Percentiles rank a stretch among this genome's conserved stretches.
Conservation (phyloP, 2,113 vertebrate genomes). For the Phrynocephalus versicolor region DNA sequence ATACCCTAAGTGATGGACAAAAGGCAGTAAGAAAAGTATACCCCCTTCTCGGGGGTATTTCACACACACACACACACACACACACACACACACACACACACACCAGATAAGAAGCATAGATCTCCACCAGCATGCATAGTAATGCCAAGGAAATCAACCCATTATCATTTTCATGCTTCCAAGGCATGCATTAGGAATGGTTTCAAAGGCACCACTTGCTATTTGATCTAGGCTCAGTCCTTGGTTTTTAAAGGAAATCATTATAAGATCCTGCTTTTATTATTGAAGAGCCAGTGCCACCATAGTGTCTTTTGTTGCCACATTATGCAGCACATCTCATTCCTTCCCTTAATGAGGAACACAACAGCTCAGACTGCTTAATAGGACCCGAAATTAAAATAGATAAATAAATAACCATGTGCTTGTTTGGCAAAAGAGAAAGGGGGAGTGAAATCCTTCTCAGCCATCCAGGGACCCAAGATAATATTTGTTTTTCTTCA, state of each 20-base stretch:
- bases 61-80: constrained; percentile 17
- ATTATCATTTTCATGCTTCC: constrained; percentile 50
- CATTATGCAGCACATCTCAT: constrained; percentile 61
- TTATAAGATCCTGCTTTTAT: constrained; percentile 54
- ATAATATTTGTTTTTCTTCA: background rate
- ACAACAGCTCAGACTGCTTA: constrained; percentile 48
- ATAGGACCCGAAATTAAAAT: constrained; percentile 31
- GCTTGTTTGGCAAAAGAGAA: background rate
- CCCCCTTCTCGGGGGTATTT: constrained; percentile 47
- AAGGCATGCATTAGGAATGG: constrained; percentile 43
- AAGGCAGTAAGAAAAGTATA: constrained; percentile 26
- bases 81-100: constrained; percentile 40
- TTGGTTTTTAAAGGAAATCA: constrained; percentile 57
- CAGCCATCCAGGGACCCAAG: background rate
- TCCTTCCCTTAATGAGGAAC: constrained; percentile 71
- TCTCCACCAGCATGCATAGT: constrained; percentile 25
- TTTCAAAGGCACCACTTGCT: constrained; percentile 51
- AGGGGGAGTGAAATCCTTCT: constrained; percentile 2
- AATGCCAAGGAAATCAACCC: constrained; percentile 31
- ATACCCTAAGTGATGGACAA: constrained; percentile 49
- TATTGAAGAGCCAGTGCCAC: constrained; percentile 45
- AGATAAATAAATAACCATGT: background rate
- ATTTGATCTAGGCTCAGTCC: constrained; percentile 64
- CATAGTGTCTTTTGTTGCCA: constrained; percentile 48
- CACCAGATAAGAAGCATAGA: constrained; percentile 45